Percentiles rank a stretch among this genome's conserved stretches.
These are phyloP conservation scores for Gonatopus flavifemur DNA, from an alignment of 1,140 invertebrate genomes.

Conservation along the genomic window DNA sequence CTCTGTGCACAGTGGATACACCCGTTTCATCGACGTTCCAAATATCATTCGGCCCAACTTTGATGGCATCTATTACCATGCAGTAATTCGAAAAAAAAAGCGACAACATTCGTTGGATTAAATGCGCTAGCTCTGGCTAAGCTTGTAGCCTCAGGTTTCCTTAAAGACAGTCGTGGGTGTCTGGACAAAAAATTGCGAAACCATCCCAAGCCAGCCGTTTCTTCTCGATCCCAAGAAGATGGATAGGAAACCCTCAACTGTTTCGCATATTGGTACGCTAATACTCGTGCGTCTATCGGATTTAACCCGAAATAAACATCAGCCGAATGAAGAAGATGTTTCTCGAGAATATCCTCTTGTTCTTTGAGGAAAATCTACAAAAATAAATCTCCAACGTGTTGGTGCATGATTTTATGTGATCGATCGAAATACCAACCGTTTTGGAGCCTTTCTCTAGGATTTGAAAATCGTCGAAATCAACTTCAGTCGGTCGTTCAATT, in stretches of 20 bases:
- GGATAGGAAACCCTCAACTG: conserved; percentile 9
- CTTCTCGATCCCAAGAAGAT: conserved; percentile 18
- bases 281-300: not conserved
- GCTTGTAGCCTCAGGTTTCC: conserved; percentile 50
- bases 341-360: too few species aligned
- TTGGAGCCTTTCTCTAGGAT: too few species aligned
- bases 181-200: conserved; percentile 46
- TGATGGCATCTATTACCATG: conserved; percentile 1
- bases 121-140: conserved; percentile 47
- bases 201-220: conserved; percentile 46
- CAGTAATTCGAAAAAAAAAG: conserved; percentile 40
- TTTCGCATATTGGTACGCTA: conserved; percentile 20
- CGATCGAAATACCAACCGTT: too few species aligned
- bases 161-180: conserved; percentile 39
- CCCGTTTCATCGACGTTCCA: conserved; percentile 51
- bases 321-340: too few species aligned
- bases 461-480: too few species aligned
- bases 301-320: not conserved
- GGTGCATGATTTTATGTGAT: too few species aligned
- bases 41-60: conserved; percentile 18
- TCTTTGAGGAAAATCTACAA: too few species aligned
- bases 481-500: too few species aligned
- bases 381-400: too few species aligned
- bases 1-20: too few species aligned
- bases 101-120: conserved; percentile 42